phyloP scores from a whole-genome alignment of 1,140 invertebrate species.

The Dreissena polymorpha region DNA sequence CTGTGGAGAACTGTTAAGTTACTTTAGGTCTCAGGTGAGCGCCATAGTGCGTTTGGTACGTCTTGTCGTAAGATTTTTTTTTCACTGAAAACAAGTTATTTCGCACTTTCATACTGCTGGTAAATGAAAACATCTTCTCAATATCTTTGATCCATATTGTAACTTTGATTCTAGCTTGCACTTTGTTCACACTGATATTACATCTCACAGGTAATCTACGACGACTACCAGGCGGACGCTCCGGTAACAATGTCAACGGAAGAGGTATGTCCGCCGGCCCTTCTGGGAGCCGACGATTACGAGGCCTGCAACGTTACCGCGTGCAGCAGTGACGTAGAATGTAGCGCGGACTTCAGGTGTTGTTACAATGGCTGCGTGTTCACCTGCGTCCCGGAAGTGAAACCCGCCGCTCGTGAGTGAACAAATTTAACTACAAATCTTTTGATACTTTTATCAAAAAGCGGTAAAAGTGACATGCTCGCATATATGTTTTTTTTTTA shows the following conservation, averaged over 20 bases:
- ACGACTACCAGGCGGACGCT: slow-evolving; percentile 44
- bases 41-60: too few relatives aligned
- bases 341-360: slow-evolving; percentile 24
- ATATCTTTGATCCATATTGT: too few relatives aligned
- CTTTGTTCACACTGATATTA: too few relatives aligned
- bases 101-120: too few relatives aligned
- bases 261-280: slow-evolving; percentile 37
- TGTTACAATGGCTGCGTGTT: slow-evolving; percentile 47
- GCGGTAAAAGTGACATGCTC: background rate
- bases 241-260: background rate
- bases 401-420: slow-evolving; percentile 26
- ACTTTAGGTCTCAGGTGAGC: too few relatives aligned
- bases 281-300: slow-evolving; percentile 21
- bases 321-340: slow-evolving; percentile 34
- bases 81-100: too few relatives aligned
- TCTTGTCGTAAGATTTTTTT: too few relatives aligned
- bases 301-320: slow-evolving; percentile 32
- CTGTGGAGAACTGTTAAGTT: too few relatives aligned
- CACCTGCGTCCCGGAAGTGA: slow-evolving; percentile 26
- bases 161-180: too few relatives aligned
- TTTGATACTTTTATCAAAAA: background rate
- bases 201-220: slow-evolving; percentile 31
- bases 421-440: background rate
- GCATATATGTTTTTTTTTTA: background rate
- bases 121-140: too few relatives aligned